phyloP scores from a whole-genome alignment of 2,113 vertebrate genomes.

The Dipodomys spectabilis region DNA sequence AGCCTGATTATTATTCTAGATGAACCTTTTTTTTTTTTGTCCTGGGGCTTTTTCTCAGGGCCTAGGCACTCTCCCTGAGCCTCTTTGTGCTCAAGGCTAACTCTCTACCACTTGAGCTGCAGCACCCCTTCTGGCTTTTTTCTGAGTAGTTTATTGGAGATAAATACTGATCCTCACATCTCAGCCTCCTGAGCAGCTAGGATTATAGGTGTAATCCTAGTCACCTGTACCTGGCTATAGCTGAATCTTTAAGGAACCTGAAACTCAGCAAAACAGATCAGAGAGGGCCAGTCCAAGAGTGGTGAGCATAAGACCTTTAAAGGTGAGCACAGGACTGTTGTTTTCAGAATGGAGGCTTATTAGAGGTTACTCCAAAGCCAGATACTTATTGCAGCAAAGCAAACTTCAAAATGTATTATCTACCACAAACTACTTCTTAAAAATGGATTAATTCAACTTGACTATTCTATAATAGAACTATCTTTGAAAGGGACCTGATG shows the following conservation, averaged over 20 bases:
- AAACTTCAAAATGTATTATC: too few species aligned
- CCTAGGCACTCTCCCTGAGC: too few species aligned
- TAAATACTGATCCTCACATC: too few species aligned
- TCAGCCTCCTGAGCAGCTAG: too few species aligned
- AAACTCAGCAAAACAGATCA: background rate
- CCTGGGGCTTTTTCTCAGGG: too few species aligned
- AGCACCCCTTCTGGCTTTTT: too few species aligned
- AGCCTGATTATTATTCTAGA: background rate
- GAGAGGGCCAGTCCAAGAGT: background rate
- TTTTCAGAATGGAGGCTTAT: background rate
- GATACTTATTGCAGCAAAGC: constrained; percentile 64
- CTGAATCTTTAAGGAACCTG: constrained; percentile 36
- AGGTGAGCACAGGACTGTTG: background rate
- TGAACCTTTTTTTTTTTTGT: background rate
- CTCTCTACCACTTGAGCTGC: too few species aligned
- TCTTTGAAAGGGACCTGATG: constrained; percentile 69
- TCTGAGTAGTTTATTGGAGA: too few species aligned
- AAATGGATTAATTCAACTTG: constrained; percentile 78
- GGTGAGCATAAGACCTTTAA: background rate
- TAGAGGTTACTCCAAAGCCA: constrained; percentile 24
- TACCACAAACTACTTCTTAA: too few species aligned
- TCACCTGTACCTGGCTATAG: too few species aligned
- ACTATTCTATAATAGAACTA: constrained; percentile 53
- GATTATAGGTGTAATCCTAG: too few species aligned
- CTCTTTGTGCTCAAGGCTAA: too few species aligned